phyloP scores from a whole-genome alignment of 2,113 vertebrate genomes.

The Heterotis niloticus region DNA sequence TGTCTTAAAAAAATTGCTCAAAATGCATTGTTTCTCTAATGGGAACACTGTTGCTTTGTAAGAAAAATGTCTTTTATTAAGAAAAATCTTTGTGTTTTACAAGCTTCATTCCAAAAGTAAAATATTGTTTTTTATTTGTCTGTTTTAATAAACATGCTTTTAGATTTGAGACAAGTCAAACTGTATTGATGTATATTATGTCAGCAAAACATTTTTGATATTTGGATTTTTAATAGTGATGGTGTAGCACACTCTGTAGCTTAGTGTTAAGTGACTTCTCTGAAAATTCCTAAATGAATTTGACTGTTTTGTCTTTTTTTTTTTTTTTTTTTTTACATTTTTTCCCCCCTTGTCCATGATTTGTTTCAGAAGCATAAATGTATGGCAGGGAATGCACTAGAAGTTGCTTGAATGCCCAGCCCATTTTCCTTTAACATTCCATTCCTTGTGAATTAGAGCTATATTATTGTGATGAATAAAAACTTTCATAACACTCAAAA shows the following conservation, averaged over 20 bases:
- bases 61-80: slow-evolving; percentile 20
- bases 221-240: not conserved
- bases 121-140: slow-evolving; percentile 39
- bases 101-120: slow-evolving; percentile 50
- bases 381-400: not conserved
- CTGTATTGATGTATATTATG: not conserved
- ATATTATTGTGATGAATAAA: not conserved
- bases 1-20: not conserved
- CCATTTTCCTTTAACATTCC: slow-evolving; percentile 15
- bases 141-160: slow-evolving; percentile 58
- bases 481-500: not conserved
- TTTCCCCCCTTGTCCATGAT: not conserved
- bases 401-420: not conserved
- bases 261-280: not conserved
- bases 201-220: slow-evolving; percentile 9
- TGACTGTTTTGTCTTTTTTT: too few species aligned
- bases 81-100: slow-evolving; percentile 23
- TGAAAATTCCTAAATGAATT: slow-evolving; percentile 2
- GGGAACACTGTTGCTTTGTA: not conserved
- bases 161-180: slow-evolving; percentile 40
- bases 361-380: not conserved
- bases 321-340: too few species aligned
- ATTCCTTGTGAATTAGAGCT: not conserved
- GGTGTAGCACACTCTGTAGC: not conserved
- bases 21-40: slow-evolving; percentile 6